Percentiles rank a stretch among this genome's conserved stretches.
Evolutionary conservation across 2,797 vertebrate species (phyloP).

Genomic region (Rhabdomys pumilio): DNA sequence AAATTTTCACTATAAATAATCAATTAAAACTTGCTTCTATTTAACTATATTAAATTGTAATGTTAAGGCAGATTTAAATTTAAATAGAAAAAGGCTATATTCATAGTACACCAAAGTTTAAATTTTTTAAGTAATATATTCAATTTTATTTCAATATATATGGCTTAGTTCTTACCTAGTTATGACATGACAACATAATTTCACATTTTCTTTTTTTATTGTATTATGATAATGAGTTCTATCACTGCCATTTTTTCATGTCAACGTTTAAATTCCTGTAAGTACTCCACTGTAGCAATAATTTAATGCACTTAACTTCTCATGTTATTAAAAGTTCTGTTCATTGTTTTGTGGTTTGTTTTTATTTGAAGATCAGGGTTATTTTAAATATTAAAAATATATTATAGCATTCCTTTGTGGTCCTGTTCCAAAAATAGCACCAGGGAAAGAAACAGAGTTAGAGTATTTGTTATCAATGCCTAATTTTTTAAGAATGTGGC

Average conservation of each 20-base stretch:
- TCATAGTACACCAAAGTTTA: slow-evolving; percentile 9
- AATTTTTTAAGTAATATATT: neutral
- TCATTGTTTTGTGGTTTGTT: slow-evolving; percentile 38
- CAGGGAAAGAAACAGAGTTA: neutral
- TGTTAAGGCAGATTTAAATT: neutral
- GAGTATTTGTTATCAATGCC: neutral
- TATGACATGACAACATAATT: neutral
- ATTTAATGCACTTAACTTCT: slow-evolving; percentile 25
- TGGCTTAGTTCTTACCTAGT: neutral
- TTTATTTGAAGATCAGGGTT: neutral
- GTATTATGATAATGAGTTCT: neutral
- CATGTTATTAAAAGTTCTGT: neutral
- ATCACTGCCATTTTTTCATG: neutral
- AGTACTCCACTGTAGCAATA: neutral
- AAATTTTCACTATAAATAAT: slow-evolving; percentile 40
- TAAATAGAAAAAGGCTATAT: slow-evolving; percentile 33
- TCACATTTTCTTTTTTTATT: neutral
- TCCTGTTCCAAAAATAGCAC: neutral
- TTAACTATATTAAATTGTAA: slow-evolving; percentile 43
- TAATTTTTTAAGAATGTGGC: neutral
- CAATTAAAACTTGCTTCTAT: slow-evolving; percentile 7
- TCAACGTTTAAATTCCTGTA: neutral
- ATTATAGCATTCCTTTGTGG: neutral
- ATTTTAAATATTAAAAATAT: neutral
- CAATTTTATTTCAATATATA: neutral